Evolutionary conservation across 1,140 invertebrate species (phyloP), one percentile per base, ranked within the genome.

Genomic region (Saccostrea glomerata): DNA sequence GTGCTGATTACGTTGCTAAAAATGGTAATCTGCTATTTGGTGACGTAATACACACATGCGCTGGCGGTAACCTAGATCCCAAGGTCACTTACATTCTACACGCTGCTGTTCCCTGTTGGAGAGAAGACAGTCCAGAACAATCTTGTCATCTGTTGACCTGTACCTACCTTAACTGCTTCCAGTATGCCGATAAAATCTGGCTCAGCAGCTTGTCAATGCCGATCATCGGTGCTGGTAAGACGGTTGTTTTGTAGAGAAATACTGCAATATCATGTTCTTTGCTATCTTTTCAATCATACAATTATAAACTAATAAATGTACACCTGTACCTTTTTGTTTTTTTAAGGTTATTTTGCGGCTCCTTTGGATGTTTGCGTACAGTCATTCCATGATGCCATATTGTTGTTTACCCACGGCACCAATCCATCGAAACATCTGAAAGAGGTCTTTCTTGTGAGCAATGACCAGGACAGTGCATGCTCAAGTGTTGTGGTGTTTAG

Each of bases 101-200:
- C 83, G 87, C 89, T 17, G 87, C 87, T 13, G 90, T 88, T 15
- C 91, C 91, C 25, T 47, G 58, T 5, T 92, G 91, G 91, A 17
- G 85, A 20, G 91, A 92, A 77, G 30, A 86, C 15, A 63, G 86
- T 7, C 70, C 58, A 23, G 90, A 92, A 7, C 40, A 85, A 15
- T 87, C 85, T 12, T 77, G 89, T 13, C 91, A 92, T 84, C 23
- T 90, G 20, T 86, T 92, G 13, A 90, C 89, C 6, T 91, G 90
- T 40, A 91, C 91, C 5, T 92, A 89, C 70, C 82, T 92, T 13
- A 92, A 91, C 88, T 89, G 89, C 82, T 87, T 92, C n/a, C 84
- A 89, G 13, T 89, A 91, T 70, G 90, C 91, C 17, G 82, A 77
- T n/a, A 88, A 90, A 40, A 87, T 92, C 30, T 90, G 89, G 90